Conservation (phyloP, 2,797 vertebrate species). For the Pipistrellus nathusii region DNA sequence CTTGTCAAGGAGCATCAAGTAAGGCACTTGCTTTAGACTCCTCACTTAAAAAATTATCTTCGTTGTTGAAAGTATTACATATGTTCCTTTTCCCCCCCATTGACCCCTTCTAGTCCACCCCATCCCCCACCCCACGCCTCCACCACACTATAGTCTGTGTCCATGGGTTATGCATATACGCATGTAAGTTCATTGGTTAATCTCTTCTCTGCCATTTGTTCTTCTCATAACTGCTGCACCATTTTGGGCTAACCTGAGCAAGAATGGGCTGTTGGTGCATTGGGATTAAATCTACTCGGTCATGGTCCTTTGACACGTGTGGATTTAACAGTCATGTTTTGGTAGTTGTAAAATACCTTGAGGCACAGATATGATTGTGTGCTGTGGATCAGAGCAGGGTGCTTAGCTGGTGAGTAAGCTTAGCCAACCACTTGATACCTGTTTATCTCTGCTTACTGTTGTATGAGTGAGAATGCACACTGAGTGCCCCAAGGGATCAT, state of each 20-base stretch:
- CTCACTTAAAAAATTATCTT: neutral
- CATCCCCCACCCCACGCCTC: too few relatives aligned
- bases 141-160: too few relatives aligned
- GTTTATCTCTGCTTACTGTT: slow-evolving; percentile 3
- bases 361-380: neutral
- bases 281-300: neutral
- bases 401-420: neutral
- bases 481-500: neutral
- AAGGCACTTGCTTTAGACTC: neutral
- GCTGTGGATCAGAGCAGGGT: neutral
- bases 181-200: too few relatives aligned
- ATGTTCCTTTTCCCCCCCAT: too few relatives aligned
- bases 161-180: too few relatives aligned
- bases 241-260: neutral
- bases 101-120: too few relatives aligned
- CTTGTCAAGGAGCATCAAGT: neutral
- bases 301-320: neutral
- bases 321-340: neutral
- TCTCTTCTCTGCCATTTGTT: neutral
- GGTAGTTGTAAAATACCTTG: neutral
- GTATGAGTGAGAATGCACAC: neutral
- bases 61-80: too few relatives aligned
- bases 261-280: neutral
- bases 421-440: neutral
- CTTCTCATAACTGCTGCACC: neutral